phyloP scores from a whole-genome alignment of 2,888 invertebrate genomes.

The Boloria selene region DNA sequence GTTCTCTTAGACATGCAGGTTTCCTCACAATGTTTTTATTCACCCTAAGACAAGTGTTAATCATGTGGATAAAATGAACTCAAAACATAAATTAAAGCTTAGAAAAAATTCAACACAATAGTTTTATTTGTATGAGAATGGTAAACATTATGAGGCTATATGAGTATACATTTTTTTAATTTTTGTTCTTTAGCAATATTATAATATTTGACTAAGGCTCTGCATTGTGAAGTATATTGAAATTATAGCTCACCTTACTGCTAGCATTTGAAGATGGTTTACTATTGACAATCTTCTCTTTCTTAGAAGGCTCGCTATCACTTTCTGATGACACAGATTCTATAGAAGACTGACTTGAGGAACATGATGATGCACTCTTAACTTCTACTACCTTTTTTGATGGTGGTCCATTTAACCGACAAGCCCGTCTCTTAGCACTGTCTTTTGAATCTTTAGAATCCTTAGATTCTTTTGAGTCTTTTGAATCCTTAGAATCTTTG shows the following conservation, averaged over 20 bases:
- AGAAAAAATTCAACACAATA: too few species aligned
- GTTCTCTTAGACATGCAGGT: too few species aligned
- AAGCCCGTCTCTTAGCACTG: constrained; percentile 63
- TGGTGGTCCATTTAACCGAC: constrained; percentile 67
- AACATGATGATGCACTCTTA: constrained; percentile 72
- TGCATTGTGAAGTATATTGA: background rate
- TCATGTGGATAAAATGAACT: too few species aligned
- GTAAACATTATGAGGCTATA: too few species aligned
- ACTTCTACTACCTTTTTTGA: constrained; percentile 68
- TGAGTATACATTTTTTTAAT: too few species aligned
- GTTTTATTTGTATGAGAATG: too few species aligned
- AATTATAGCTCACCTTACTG: constrained; percentile 51
- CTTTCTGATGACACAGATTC: constrained; percentile 74
- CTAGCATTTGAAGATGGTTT: constrained; percentile 58
- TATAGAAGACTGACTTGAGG: constrained; percentile 73
- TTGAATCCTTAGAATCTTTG: background rate
- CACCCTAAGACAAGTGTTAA: too few species aligned
- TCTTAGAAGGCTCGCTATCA: constrained; percentile 69
- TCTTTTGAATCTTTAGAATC: constrained; percentile 48
- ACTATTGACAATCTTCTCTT: constrained; percentile 66
- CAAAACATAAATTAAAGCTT: too few species aligned
- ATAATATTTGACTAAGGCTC: background rate
- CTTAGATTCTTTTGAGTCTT: constrained; percentile 1
- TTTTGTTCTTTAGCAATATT: background rate
- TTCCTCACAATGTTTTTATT: too few species aligned